phyloP scores from a whole-genome alignment of 1,140 invertebrate genomes.

The Stegodyphus dumicola region DNA sequence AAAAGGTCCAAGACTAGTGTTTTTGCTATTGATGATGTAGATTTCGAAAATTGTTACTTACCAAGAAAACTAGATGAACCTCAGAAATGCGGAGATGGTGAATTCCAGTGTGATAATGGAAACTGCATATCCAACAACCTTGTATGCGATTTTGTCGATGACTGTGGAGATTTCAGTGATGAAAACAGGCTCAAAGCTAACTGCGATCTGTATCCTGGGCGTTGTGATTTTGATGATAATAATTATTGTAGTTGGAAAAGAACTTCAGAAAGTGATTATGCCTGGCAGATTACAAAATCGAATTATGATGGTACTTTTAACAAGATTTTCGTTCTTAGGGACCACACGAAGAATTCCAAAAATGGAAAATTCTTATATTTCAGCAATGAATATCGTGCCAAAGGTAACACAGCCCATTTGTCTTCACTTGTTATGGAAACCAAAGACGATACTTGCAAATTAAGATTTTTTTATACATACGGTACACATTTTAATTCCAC shows the following conservation, averaged over 20 bases:
- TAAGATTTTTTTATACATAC: conserved; percentile 62
- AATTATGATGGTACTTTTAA: background rate
- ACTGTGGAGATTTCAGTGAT: conserved; percentile 63
- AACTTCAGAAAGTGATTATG: conserved; percentile 39
- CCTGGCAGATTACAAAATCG: conserved; percentile 1
- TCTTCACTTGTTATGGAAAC: conserved; percentile 50
- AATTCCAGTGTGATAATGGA: conserved; percentile 54
- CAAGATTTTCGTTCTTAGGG: conserved; percentile 3
- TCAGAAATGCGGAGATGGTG: conserved; percentile 24
- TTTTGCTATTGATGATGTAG: conserved; percentile 57
- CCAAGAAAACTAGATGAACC: conserved; percentile 1
- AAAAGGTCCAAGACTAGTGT: background rate
- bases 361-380: conserved; percentile 58
- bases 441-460: conserved; percentile 28
- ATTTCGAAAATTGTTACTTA: conserved; percentile 53
- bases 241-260: conserved; percentile 48
- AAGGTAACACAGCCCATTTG: conserved; percentile 21
- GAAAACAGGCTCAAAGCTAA: conserved; percentile 49
- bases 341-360: conserved; percentile 62
- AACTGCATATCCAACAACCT: conserved; percentile 52
- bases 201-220: conserved; percentile 41
- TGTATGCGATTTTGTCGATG: conserved; percentile 59
- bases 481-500: conserved; percentile 26
- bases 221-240: conserved; percentile 59
- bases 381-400: background rate